Conservation (phyloP, 2,113 vertebrate species). For the Zapornia atra region DNA sequence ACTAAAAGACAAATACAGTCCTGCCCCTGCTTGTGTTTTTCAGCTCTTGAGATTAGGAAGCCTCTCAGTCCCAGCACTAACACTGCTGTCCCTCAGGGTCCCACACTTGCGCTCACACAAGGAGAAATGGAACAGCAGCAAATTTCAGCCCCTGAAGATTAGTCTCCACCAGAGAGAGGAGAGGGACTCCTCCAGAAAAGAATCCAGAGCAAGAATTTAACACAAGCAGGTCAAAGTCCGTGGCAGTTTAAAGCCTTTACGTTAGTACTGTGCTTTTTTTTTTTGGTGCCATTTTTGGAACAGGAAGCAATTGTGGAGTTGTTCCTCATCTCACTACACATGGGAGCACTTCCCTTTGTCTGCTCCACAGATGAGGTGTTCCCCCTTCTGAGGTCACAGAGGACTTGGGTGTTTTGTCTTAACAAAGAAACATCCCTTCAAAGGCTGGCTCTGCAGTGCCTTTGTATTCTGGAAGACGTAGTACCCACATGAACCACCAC, state of each 20-base stretch:
- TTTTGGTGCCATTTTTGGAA: neutral
- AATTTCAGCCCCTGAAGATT: neutral
- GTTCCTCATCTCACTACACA: neutral
- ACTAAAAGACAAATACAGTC: neutral
- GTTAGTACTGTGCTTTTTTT: neutral
- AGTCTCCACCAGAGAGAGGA: neutral
- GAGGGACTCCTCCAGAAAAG: neutral
- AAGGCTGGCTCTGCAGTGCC: neutral
- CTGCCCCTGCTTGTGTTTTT: neutral
- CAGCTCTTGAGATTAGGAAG: neutral
- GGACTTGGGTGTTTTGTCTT: neutral
- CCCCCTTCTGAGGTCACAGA: neutral
- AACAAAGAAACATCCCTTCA: neutral
- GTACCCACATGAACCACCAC: neutral
- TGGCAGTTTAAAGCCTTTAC: neutral
- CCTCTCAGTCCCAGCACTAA: neutral
- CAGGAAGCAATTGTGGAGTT: neutral
- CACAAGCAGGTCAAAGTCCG: neutral
- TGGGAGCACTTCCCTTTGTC: neutral
- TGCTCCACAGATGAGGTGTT: neutral
- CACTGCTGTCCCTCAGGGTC: neutral
- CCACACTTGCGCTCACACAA: neutral
- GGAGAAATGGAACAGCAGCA: neutral
- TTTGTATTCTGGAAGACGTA: neutral
- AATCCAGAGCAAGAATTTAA: neutral